Evolutionary conservation across 2,797 vertebrate species (phyloP).

Genomic region (Eupleurogrammus muticus): DNA sequence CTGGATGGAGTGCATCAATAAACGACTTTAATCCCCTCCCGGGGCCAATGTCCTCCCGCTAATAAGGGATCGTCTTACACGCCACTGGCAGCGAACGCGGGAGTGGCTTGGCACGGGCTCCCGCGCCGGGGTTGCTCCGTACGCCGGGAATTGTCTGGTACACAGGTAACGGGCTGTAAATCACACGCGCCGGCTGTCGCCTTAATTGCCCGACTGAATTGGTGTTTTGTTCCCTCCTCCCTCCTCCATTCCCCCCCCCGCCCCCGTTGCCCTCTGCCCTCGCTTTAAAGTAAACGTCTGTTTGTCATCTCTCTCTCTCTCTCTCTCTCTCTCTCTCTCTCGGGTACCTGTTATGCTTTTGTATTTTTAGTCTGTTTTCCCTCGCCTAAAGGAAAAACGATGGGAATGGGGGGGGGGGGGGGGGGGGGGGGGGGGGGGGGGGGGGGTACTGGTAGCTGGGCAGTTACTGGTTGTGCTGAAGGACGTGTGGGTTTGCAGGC

Average conservation of each 20-base stretch:
- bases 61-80: slow-evolving; percentile 85
- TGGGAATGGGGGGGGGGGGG: too few species aligned
- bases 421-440: too few species aligned
- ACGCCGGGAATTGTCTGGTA: slow-evolving; percentile 72
- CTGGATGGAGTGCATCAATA: slow-evolving; percentile 85
- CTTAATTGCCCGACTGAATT: slow-evolving; percentile 67
- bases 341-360: slow-evolving; percentile 41
- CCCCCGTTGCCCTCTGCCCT: slow-evolving; percentile 39
- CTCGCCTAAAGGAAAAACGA: slow-evolving; percentile 54
- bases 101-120: slow-evolving; percentile 76
- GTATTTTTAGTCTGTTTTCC: slow-evolving; percentile 50
- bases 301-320: slow-evolving; percentile 45
- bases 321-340: slow-evolving; percentile 30
- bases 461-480: slow-evolving; percentile 67
- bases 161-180: slow-evolving; percentile 77
- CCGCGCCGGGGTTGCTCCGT: slow-evolving; percentile 58
- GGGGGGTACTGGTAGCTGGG: slow-evolving; percentile 27
- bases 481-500: slow-evolving; percentile 76
- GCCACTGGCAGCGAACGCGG: slow-evolving; percentile 72
- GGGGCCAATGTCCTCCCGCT: slow-evolving; percentile 82
- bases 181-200: slow-evolving; percentile 68
- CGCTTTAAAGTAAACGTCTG: slow-evolving; percentile 40
- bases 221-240: slow-evolving; percentile 50
- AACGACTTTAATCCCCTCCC: slow-evolving; percentile 83
- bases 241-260: slow-evolving; percentile 37